Conservation (phyloP, 2,888 invertebrate genomes). For the Teinopalpus imperialis region DNA sequence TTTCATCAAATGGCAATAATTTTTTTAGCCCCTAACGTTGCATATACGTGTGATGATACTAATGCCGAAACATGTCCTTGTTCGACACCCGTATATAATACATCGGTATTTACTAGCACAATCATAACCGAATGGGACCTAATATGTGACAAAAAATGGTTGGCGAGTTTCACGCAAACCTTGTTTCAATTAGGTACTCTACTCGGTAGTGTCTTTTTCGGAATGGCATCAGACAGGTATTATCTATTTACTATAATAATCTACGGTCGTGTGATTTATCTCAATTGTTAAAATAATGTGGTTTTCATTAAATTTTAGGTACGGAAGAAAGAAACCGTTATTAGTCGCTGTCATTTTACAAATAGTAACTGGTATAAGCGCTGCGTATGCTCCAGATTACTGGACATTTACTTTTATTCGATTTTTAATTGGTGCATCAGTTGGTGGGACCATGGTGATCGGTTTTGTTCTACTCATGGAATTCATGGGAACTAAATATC, state of each 20-base stretch:
- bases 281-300: background rate
- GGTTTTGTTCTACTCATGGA: constrained; percentile 85
- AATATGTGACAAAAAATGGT: constrained; percentile 84
- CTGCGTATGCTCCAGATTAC: constrained; percentile 84
- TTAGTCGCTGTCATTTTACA: constrained; percentile 87
- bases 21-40: constrained; percentile 68
- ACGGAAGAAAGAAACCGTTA: constrained; percentile 88
- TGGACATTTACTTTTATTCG: constrained; percentile 84
- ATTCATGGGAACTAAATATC: constrained; percentile 81
- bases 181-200: constrained; percentile 89
- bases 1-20: constrained; percentile 78
- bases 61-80: constrained; percentile 78
- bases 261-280: no score
- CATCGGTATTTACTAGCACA: constrained; percentile 84
- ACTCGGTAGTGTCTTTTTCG: constrained; percentile 87
- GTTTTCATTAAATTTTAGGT: no score
- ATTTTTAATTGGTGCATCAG: constrained; percentile 87
- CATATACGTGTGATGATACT: constrained; percentile 48
- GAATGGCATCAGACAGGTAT: constrained; percentile 88
- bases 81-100: constrained; percentile 81
- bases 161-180: constrained; percentile 87
- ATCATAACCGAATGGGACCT: constrained; percentile 89
- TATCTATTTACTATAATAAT: constrained; percentile 4
- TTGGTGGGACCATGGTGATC: constrained; percentile 91
- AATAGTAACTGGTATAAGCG: constrained; percentile 84